Evolutionary conservation across 2,797 vertebrate genomes (phyloP).

Genomic region (Sphenodon punctatus): DNA sequence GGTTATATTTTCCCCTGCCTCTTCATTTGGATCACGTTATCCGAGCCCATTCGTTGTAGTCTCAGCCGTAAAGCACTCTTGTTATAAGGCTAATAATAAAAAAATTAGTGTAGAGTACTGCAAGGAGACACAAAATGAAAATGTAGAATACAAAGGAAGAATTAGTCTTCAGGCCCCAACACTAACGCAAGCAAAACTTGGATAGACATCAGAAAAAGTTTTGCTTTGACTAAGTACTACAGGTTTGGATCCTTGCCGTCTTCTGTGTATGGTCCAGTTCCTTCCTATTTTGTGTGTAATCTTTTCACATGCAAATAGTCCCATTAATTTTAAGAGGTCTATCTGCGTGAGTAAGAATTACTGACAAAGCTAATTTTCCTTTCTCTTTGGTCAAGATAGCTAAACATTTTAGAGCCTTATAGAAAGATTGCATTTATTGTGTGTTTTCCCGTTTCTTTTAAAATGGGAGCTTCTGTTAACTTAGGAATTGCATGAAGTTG

Average conservation of each 20-base stretch:
- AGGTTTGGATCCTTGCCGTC: not conserved
- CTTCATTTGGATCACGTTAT: conserved; percentile 68
- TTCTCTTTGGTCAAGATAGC: not conserved
- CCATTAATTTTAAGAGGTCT: not conserved
- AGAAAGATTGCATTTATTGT: conserved; percentile 64
- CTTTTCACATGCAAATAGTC: too few relatives aligned
- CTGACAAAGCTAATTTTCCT: not conserved
- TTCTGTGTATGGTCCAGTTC: not conserved
- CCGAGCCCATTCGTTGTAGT: conserved; percentile 58
- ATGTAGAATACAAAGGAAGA: not conserved
- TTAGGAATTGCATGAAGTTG: conserved; percentile 52
- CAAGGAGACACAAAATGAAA: not conserved
- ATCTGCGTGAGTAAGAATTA: not conserved
- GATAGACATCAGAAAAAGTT: not conserved
- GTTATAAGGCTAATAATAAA: conserved; percentile 72
- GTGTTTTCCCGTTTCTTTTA: conserved; percentile 62
- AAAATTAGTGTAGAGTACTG: not conserved
- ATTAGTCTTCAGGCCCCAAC: not conserved
- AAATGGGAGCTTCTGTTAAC: conserved; percentile 81
- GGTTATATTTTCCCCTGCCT: conserved; percentile 65
- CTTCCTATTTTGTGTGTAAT: not conserved
- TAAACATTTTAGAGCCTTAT: conserved; percentile 65
- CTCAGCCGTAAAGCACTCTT: conserved; percentile 64
- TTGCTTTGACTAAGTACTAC: not conserved
- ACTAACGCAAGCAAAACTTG: not conserved